phyloP scores from a whole-genome alignment of 2,113 vertebrate genomes.

The Cyrtonyx montezumae region DNA sequence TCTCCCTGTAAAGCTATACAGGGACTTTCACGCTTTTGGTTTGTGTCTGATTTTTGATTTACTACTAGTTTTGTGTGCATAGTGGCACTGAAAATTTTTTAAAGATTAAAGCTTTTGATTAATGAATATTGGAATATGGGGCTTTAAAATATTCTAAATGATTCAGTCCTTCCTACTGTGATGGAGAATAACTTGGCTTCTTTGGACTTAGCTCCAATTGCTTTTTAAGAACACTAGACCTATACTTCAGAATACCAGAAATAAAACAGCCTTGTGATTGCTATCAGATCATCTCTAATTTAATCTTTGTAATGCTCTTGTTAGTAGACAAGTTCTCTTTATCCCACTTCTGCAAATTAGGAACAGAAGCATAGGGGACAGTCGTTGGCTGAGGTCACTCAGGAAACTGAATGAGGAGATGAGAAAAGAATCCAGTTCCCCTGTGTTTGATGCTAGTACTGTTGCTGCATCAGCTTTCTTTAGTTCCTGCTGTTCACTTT shows the following conservation, averaged over 20 bases:
- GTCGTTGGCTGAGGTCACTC: not conserved
- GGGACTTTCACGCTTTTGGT: constrained; percentile 10
- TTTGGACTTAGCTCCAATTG: not conserved
- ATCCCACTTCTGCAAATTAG: not conserved
- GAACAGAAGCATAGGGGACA: not conserved
- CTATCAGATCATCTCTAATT: not conserved
- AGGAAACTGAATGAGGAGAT: not conserved
- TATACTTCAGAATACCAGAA: not conserved
- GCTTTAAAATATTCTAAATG: constrained; percentile 17
- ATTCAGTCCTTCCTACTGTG: not conserved
- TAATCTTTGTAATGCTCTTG: not conserved
- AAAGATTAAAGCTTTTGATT: constrained; percentile 61
- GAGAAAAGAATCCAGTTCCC: not conserved
- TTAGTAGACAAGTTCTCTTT: not conserved
- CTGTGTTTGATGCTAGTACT: not conserved
- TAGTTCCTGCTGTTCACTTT: not conserved
- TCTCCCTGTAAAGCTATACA: constrained; percentile 50
- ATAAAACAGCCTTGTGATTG: not conserved
- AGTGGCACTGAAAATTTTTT: constrained; percentile 36
- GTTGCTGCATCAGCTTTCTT: not conserved
- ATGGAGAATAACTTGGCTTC: not conserved
- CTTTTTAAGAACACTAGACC: not conserved
- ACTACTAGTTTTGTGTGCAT: constrained; percentile 42
- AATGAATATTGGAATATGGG: constrained; percentile 31
- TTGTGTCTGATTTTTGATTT: constrained; percentile 36